phyloP scores from a whole-genome alignment of 2,888 invertebrate genomes.

The Deilephila elpenor region DNA sequence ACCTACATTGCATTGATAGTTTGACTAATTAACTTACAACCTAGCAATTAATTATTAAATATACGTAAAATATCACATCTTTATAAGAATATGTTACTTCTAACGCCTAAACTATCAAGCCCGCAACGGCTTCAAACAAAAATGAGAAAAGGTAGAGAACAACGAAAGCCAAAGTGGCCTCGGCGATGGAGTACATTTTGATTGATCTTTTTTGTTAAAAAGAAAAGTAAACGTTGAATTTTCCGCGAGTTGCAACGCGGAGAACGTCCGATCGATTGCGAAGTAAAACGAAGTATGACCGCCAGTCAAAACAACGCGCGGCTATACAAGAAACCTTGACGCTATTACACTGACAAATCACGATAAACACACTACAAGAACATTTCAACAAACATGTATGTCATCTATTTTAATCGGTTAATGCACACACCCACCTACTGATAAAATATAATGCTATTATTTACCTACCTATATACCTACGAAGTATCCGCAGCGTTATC shows the following conservation, averaged over 20 bases:
- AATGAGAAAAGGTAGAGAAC: conserved; percentile 79
- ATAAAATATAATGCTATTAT: conserved; percentile 28
- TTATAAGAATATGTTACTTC: conserved; percentile 47
- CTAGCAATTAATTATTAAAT: conserved; percentile 49
- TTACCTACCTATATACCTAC: conserved; percentile 17
- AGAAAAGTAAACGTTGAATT: conserved; percentile 28
- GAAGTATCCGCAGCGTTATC: conserved; percentile 14
- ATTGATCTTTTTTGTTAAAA: conserved; percentile 43
- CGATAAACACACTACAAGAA: background rate
- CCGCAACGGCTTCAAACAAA: conserved; percentile 78
- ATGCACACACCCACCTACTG: conserved; percentile 32
- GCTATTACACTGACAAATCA: conserved; percentile 52
- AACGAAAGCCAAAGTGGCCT: conserved; percentile 76
- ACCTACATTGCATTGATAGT: conserved; percentile 73
- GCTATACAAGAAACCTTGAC: conserved; percentile 67
- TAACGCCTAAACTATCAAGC: conserved; percentile 66
- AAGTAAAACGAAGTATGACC: conserved; percentile 67
- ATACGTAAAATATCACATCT: conserved; percentile 73
- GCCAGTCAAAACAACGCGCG: conserved; percentile 58
- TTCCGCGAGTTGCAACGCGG: conserved; percentile 45
- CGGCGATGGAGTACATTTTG: conserved; percentile 80
- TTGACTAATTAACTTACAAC: conserved; percentile 68
- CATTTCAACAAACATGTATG: background rate
- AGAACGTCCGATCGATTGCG: conserved; percentile 65
- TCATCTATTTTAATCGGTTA: conserved; percentile 1